Conservation (phyloP, 2,888 invertebrate genomes). For the Tenthredo distinguenda region DNA sequence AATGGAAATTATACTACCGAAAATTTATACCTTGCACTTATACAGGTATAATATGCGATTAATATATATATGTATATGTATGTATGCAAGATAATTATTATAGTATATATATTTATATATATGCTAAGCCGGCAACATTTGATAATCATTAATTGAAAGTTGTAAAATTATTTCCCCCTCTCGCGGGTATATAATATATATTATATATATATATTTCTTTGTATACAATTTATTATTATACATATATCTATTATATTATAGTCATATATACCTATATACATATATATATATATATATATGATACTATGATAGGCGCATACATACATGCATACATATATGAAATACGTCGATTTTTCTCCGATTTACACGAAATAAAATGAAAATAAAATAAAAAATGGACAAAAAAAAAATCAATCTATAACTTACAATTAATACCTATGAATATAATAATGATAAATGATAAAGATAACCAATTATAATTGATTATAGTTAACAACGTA, state of each 20-base stretch:
- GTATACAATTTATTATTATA: slow-evolving; percentile 28
- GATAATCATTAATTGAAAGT: slow-evolving; percentile 68
- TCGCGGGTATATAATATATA: neutral
- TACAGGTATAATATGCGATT: neutral
- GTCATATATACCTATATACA: neutral
- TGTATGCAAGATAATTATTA: neutral
- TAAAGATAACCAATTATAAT: slow-evolving; percentile 11
- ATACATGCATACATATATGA: slow-evolving; percentile 18
- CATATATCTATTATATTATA: neutral
- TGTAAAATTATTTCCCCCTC: slow-evolving; percentile 55
- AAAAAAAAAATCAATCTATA: neutral
- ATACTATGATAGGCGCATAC: slow-evolving; percentile 19
- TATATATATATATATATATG: slow-evolving; percentile 15
- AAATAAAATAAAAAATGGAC: no score
- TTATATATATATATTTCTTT: slow-evolving; percentile 16
- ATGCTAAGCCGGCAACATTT: slow-evolving; percentile 60
- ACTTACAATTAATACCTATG: neutral
- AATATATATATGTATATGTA: neutral
- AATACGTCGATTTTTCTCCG: slow-evolving; percentile 7
- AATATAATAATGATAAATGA: slow-evolving; percentile 9
- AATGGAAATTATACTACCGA: neutral
- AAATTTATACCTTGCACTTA: neutral
- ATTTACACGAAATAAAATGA: neutral
- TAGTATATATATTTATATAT: neutral
- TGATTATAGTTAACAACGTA: neutral